Base-by-base conservation (phyloP, 2,888 invertebrate species). In the Pyrrhia umbra region DNA sequence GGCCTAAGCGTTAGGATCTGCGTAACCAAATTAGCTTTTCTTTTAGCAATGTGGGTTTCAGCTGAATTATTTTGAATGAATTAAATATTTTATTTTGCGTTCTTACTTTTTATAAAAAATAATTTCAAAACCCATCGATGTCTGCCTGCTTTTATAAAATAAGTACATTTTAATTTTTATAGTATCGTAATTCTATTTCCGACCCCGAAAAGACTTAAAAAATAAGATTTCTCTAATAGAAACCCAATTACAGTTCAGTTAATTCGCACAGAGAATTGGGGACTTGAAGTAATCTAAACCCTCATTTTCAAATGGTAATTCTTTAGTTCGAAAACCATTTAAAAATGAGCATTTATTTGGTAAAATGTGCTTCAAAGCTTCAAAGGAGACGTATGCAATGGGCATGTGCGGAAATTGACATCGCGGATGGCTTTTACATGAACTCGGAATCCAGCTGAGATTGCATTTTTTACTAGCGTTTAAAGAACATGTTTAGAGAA, bases 351-450 rank as follows among this genome's bases (percentile, higher is more conserved):
- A 9, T 13, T 8, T 21, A 10, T 47, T 34, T 23, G 9, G 15
- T 10, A 23, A 20, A 34, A 34, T 34, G 13, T 34, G n/a, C 34
- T 25, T 25, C 27, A n/a, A n/a, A 42, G 9, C 45, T 21, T 70
- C 34, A 55, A 67, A 61, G 40, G 16, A 45, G 18, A 27, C 18
- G 52, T 59, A 60, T 27, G 20, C 45, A 47, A 56, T 40, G 5
- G 52, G 37, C 37, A 20, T 67, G 43, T 34, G 10, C 43, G 65
- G 60, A 74, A 62, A 71, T 71, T 56, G 56, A 55, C 30, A 39
- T 20, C 21, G 20, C 15, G 39, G 27, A 51, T 56, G 58, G 56
- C 59, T 50, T 34, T 54, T 37, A 47, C 68, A 62, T 16, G 16
- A 8, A 47, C 4, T 55, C 8, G 8, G 49, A 47, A 49, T 20